Percentiles rank a stretch among this genome's conserved stretches.
phyloP scores from a whole-genome alignment of 2,113 vertebrate species.

The Eidolon helvum region DNA sequence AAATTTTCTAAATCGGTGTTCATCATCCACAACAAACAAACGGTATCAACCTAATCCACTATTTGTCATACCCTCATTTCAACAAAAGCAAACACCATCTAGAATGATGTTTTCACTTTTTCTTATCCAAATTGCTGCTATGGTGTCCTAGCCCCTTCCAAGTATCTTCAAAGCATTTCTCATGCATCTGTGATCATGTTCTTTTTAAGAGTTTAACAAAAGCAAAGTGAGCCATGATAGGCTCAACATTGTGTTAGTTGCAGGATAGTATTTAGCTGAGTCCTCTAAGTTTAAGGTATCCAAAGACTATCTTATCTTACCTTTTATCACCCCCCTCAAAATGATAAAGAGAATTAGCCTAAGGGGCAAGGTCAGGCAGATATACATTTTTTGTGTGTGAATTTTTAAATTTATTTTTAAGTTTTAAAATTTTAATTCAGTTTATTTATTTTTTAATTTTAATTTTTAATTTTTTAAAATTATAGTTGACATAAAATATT shows the following conservation, averaged over 20 bases:
- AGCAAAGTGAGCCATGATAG: fast-evolving
- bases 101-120: not conserved
- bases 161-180: fast-evolving
- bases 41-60: not conserved
- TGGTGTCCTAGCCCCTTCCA: no score
- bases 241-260: not conserved
- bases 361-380: not conserved
- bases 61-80: not conserved
- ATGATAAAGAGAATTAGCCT: not conserved
- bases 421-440: no score
- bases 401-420: no score
- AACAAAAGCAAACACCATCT: not conserved
- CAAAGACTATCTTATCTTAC: not conserved
- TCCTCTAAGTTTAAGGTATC: not conserved
- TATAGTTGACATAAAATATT: no score
- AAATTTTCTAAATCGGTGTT: not conserved
- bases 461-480: no score
- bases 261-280: not conserved
- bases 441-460: no score
- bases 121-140: not conserved
- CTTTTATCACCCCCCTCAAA: not conserved
- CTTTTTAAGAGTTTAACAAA: not conserved
- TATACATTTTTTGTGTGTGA: not conserved
- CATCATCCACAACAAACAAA: not conserved
- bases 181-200: fast-evolving